Conservation (phyloP, 2,797 vertebrate genomes). For the Rhinatrema bivittatum region DNA sequence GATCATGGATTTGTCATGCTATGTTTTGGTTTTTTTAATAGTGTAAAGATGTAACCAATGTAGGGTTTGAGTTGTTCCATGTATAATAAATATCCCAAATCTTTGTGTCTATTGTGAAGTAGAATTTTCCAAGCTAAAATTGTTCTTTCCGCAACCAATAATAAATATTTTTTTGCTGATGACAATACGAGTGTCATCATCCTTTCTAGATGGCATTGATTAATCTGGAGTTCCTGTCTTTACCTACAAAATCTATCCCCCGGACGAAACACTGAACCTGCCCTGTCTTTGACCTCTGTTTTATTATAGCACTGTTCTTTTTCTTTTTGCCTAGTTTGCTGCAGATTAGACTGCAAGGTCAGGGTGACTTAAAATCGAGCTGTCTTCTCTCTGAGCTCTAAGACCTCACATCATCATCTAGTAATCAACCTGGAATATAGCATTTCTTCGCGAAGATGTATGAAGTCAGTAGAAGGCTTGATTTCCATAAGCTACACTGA, state of each 20-base stretch:
- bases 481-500: too few relatives aligned
- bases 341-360: not conserved
- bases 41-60: too few relatives aligned
- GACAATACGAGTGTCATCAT: not conserved
- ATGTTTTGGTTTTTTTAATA: too few relatives aligned
- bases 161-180: not conserved
- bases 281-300: not conserved
- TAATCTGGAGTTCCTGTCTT: conserved; percentile 5
- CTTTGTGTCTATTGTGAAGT: too few relatives aligned
- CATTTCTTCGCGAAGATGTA: too few relatives aligned
- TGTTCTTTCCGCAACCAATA: too few relatives aligned
- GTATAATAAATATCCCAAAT: too few relatives aligned
- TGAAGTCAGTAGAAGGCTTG: too few relatives aligned
- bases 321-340: not conserved
- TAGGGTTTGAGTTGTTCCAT: too few relatives aligned
- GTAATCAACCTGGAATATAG: too few relatives aligned
- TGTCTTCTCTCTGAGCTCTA: not conserved
- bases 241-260: conserved; percentile 1
- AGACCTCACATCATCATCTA: not conserved
- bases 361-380: not conserved
- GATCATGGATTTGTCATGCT: too few relatives aligned
- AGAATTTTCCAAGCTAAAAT: too few relatives aligned
- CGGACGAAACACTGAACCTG: not conserved
- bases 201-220: not conserved
- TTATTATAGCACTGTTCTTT: not conserved